Base-by-base conservation (phyloP, 64 coral and sea anemone genomes). In the Actinia equina region DNA sequence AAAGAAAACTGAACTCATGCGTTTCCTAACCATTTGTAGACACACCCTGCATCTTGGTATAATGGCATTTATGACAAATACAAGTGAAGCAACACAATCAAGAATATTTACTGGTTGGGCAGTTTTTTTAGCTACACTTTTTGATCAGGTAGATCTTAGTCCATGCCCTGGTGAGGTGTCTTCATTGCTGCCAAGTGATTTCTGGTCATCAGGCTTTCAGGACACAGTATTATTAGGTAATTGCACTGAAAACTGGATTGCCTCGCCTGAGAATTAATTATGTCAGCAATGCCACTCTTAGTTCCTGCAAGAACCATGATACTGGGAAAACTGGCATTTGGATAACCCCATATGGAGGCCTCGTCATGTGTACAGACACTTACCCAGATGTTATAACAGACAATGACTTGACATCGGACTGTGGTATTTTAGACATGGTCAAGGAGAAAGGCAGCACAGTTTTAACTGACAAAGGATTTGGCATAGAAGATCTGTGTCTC, bases 81-180 rank as follows among this genome's bases (percentile, higher is more conserved):
- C 81, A 42, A 92, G 91, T 84, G 18, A 46, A 57, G 76, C 91
- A 88, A 88, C 91, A 77, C 86, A 92, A 85, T 88, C 91, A 23
- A 84, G 91, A 93, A 86, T 93, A 41, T 93, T 93, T 85, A 85
- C 91, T 76, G 91, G 86, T 79, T 88, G 80, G 91, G 91, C 91
- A 59, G 86, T 93, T 65, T 93, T 93, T 56, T 82, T 93, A 15
- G 88, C 86, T 27, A 93, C 86, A 43, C 59, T 88, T 43, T 93
- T 93, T 93, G 86, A 93, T 51, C 64, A 79, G 17, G 17, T 92
- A 62, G 86, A 92, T 86, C 60, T 92, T 6, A 86, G 90, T 59
- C 90, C 90, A 18, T 90, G 89, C 27, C 89, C 83, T 63, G 89
- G 83, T 16, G 89, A 91, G 71, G 89, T 91, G 17, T 42, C 70